These are phyloP conservation scores for Ameiurus melas DNA, from an alignment of 2,113 vertebrate genomes.

Conservation along the genomic window DNA sequence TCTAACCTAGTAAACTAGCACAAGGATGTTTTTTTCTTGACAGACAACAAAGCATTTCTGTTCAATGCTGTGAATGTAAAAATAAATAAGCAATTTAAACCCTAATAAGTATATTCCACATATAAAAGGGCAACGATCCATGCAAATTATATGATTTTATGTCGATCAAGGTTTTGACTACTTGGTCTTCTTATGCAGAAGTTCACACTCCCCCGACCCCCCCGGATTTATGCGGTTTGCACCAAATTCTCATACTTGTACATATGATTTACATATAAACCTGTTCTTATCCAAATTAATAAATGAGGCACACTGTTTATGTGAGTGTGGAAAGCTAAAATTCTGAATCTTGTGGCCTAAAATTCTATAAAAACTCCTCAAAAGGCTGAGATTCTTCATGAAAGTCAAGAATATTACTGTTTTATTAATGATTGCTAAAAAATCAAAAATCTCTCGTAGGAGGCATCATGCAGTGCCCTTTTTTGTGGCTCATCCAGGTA, in stretches of 20 bases:
- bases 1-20: neutral
- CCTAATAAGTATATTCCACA: neutral
- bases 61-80: neutral
- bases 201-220: neutral
- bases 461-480: neutral
- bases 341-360: neutral
- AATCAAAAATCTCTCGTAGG: no score
- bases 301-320: neutral
- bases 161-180: neutral
- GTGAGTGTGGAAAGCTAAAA: neutral
- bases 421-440: neutral
- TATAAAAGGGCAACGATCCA: neutral
- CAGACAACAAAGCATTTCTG: neutral
- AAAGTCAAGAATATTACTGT: neutral
- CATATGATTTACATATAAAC: neutral
- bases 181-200: neutral
- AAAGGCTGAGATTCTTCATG: neutral
- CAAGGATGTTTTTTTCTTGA: neutral
- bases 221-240: neutral
- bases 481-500: neutral
- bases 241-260: neutral
- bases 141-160: neutral
- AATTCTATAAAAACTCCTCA: neutral
- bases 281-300: neutral
- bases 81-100: neutral